Conservation (phyloP, 2,113 vertebrate species). For the Bungarus multicinctus region DNA sequence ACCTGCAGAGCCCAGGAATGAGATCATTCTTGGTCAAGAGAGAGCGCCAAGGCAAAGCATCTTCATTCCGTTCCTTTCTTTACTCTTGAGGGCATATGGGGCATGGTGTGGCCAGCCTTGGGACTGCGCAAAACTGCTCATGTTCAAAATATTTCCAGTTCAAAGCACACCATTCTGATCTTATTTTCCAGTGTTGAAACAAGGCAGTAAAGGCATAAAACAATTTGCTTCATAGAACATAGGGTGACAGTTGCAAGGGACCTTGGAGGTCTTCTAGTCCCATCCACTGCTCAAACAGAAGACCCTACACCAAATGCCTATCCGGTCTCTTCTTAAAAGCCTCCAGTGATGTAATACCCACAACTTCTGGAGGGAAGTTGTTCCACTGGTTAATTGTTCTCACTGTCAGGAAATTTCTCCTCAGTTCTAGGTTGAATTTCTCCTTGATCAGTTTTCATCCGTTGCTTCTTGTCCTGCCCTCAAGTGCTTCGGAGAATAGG, state of each 20-base stretch:
- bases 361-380: neutral
- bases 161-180: neutral
- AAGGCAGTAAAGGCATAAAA: neutral
- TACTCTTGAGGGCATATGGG: neutral
- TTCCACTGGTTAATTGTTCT: neutral
- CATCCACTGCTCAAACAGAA: neutral
- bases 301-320: neutral
- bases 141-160: neutral
- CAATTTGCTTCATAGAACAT: neutral
- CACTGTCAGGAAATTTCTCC: neutral
- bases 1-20: neutral
- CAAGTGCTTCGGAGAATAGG: neutral
- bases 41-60: neutral
- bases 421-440: neutral
- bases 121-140: neutral
- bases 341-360: neutral
- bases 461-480: neutral
- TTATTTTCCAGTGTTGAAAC: neutral
- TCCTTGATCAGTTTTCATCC: neutral
- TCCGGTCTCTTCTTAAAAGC: neutral
- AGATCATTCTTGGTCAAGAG: neutral
- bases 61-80: neutral
- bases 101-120: neutral
- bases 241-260: neutral
- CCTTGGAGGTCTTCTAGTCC: neutral